A percentile compares a stretch with the other conserved stretches of the same genome.
Evolutionary conservation across 2,888 invertebrate species (phyloP).

Genomic region (Perizoma affinitatum): DNA sequence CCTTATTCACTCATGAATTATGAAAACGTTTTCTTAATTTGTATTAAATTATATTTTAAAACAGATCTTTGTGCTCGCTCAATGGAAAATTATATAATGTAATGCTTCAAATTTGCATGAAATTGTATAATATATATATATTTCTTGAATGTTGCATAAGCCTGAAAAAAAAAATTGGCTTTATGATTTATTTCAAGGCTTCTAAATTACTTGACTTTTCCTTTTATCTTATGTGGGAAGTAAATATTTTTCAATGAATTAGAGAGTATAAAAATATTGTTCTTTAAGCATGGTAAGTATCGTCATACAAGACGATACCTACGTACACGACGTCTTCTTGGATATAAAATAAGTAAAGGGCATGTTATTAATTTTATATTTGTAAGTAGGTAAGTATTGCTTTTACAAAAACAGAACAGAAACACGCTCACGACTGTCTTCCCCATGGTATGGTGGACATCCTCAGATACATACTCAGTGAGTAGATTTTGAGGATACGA

Average conservation of each 20-base stretch:
- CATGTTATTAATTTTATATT: too few relatives aligned
- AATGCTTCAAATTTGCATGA: conserved; percentile 60
- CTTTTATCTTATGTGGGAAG: conserved; percentile 9
- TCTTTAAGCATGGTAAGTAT: too few relatives aligned
- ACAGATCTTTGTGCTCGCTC: conserved; percentile 48
- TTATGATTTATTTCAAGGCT: conserved; percentile 39
- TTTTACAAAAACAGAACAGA: too few relatives aligned
- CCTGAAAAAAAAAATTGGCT: conserved; percentile 31
- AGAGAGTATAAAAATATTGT: too few relatives aligned
- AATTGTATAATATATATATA: conserved; percentile 54
- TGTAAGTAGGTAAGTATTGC: too few relatives aligned
- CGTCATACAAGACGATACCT: too few relatives aligned
- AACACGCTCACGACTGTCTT: too few relatives aligned
- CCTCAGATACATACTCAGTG: too few relatives aligned
- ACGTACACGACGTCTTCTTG: too few relatives aligned
- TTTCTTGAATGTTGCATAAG: conserved; percentile 40
- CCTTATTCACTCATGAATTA: conserved; percentile 60
- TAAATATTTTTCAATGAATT: conserved; percentile 13
- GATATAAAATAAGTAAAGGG: too few relatives aligned
- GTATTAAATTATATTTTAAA: conserved; percentile 67
- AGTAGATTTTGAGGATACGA: too few relatives aligned
- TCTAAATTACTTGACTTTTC: conserved; percentile 15
- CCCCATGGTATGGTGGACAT: too few relatives aligned
- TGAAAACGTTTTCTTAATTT: conserved; percentile 67
- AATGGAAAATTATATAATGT: conserved; percentile 37